Base-by-base conservation (phyloP, 2,797 vertebrate species). In the Fundulus diaphanus region DNA sequence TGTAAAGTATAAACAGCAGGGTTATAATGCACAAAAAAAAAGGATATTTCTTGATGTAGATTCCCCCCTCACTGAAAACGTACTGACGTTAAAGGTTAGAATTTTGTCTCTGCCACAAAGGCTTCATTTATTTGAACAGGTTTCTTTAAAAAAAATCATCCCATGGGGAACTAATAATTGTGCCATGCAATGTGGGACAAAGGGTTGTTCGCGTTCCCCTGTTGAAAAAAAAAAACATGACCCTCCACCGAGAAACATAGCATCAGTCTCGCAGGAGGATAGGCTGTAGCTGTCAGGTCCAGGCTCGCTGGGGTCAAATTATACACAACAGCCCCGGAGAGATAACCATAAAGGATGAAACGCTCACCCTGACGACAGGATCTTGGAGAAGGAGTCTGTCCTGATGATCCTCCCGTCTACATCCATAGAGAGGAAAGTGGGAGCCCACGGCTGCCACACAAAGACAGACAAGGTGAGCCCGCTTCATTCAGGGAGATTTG, bases 361-460 rank as follows among this genome's bases (percentile, higher is more conserved):
- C 0, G 5, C 94, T 95, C 93, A 96, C 96, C 96, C 96, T 5
- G 95, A 93, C n/a, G 96, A 97, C 51, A 96, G 85, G 78, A 96
- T 91, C 94, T 97, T 97, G 6, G 95, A 96, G 88, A 98, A 97
- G 29, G 94, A 95, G 87, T 96, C 94, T 0, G 94, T 94, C 89
- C 95, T 92, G 78, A 96, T 90, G 85, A 97, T 93, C 73, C 97
- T 92, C 5, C 94, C 94, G 33, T 96, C 96, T 6, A 87, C 84
- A 1, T 96, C 97, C 95, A 96, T 91, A 67, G 95, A 97, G 71
- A 97, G 95, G 84, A 97, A 97, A 0, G 93, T 91, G 5, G 95
- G 94, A 18, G 83, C 83, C 95, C 96, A 96, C 13, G 93, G 90
- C 95, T 97, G 89, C n/a, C 18, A 3, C 57, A 69, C 13, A 42